Conservation (phyloP, 2,888 invertebrate species). For the Agrochola litura region DNA sequence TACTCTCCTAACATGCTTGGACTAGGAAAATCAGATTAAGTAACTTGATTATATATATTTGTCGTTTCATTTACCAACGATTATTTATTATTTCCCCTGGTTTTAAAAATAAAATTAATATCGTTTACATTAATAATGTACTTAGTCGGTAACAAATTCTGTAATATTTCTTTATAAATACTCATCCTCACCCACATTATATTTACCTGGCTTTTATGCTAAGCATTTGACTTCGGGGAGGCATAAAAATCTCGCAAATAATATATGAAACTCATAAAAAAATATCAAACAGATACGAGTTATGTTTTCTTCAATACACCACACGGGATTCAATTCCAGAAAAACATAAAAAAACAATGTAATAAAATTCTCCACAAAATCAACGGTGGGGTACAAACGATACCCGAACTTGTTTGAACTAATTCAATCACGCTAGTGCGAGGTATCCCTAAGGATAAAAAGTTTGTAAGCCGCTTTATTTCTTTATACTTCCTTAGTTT, state of each 20-base stretch:
- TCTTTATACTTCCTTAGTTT: slow-evolving; percentile 66
- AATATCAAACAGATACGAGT: slow-evolving; percentile 9
- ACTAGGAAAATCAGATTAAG: neutral
- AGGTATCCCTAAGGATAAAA: slow-evolving; percentile 73
- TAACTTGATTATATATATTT: neutral
- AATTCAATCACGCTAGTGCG: slow-evolving; percentile 76
- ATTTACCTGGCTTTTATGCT: neutral
- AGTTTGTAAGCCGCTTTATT: slow-evolving; percentile 74
- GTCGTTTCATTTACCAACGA: neutral
- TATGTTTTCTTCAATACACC: slow-evolving; percentile 12
- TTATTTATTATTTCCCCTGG: neutral
- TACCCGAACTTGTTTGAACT: slow-evolving; percentile 69
- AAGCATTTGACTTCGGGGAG: neutral
- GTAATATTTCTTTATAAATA: neutral
- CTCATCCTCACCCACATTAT: neutral
- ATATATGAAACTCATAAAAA: slow-evolving; percentile 7
- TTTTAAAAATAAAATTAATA: neutral
- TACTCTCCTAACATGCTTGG: neutral
- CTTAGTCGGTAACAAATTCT: neutral
- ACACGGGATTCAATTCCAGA: slow-evolving; percentile 42
- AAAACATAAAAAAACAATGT: slow-evolving; percentile 59
- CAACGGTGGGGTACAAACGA: slow-evolving; percentile 58
- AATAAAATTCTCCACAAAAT: slow-evolving; percentile 59
- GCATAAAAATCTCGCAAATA: slow-evolving; percentile 7
- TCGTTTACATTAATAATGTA: neutral